Evolutionary conservation across 1,140 invertebrate genomes (phyloP).

Genomic region (Papilio polytes): DNA sequence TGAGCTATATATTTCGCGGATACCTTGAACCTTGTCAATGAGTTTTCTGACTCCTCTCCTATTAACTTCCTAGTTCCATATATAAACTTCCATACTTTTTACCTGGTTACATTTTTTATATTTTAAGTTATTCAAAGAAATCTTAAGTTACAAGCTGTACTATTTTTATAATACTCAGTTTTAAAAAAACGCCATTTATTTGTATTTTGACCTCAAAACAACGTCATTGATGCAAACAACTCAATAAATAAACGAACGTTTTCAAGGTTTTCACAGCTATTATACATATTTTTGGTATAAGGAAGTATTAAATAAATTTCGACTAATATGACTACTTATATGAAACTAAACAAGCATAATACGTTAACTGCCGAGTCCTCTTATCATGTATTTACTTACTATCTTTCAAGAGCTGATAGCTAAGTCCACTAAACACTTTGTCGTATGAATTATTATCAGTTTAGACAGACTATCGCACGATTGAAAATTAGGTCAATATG

Average conservation of each 20-base stretch:
- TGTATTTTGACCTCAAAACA: not conserved
- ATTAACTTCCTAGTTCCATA: too few relatives aligned
- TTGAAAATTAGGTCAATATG: conserved; percentile 54
- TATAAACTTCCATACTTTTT: too few relatives aligned
- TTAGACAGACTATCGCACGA: conserved; percentile 48
- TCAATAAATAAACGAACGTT: conserved; percentile 1
- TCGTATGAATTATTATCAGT: conserved; percentile 47
- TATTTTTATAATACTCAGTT: too few relatives aligned
- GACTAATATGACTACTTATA: not conserved
- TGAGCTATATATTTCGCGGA: not conserved
- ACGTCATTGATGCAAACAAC: not conserved
- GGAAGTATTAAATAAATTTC: not conserved
- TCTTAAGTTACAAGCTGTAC: too few relatives aligned
- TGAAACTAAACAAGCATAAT: not conserved
- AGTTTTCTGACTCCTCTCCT: too few relatives aligned
- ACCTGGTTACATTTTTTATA: too few relatives aligned
- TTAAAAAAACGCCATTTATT: not conserved
- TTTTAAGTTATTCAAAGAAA: too few relatives aligned
- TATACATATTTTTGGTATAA: not conserved
- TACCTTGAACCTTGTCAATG: too few relatives aligned
- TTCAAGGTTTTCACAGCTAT: not conserved
- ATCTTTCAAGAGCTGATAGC: conserved; percentile 49
- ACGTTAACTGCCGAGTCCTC: not conserved
- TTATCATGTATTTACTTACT: conserved; percentile 42
- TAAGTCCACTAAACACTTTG: conserved; percentile 52